Evolutionary conservation across 2,797 vertebrate species (phyloP).

Genomic region (Clarias pachynema): DNA sequence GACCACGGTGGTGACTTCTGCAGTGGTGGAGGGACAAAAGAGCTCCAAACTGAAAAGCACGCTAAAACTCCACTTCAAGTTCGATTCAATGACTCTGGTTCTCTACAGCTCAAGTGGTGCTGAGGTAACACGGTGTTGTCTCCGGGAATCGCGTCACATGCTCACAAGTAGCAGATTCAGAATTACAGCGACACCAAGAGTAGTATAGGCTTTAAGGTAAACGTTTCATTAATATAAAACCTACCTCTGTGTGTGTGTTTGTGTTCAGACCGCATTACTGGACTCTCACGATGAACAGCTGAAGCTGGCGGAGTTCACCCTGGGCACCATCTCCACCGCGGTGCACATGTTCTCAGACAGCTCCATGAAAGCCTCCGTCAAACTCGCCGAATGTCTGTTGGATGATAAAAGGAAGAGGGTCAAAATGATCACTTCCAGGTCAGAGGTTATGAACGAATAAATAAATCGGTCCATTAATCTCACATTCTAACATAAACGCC

Average conservation of each 20-base stretch:
- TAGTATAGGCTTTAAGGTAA: neutral
- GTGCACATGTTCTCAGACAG: conserved; percentile 88
- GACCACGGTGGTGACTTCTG: conserved; percentile 88
- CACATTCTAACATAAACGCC: neutral
- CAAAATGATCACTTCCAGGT: conserved; percentile 91
- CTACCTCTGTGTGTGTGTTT: neutral
- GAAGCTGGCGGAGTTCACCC: conserved; percentile 90
- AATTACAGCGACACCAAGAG: neutral
- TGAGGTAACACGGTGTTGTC: conserved; percentile 68
- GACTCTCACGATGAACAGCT: conserved; percentile 82
- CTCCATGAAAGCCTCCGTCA: conserved; percentile 85
- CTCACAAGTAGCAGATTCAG: neutral
- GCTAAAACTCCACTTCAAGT: conserved; percentile 88
- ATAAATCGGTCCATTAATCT: neutral
- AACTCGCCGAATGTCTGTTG: conserved; percentile 86
- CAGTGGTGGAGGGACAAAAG: conserved; percentile 88
- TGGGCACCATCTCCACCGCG: conserved; percentile 88
- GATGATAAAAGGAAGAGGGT: conserved; percentile 90
- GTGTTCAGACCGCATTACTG: conserved; percentile 70
- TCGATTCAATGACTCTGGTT: conserved; percentile 89
- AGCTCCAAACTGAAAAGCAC: conserved; percentile 81
- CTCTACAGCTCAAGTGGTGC: conserved; percentile 81
- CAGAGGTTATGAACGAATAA: conserved; percentile 22
- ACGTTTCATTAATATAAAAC: neutral
- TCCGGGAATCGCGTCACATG: neutral